A percentile compares a stretch with the other conserved stretches of the same genome.
Evolutionary conservation across 2,888 invertebrate species (phyloP).

Genomic region (Drosophila dives): DNA sequence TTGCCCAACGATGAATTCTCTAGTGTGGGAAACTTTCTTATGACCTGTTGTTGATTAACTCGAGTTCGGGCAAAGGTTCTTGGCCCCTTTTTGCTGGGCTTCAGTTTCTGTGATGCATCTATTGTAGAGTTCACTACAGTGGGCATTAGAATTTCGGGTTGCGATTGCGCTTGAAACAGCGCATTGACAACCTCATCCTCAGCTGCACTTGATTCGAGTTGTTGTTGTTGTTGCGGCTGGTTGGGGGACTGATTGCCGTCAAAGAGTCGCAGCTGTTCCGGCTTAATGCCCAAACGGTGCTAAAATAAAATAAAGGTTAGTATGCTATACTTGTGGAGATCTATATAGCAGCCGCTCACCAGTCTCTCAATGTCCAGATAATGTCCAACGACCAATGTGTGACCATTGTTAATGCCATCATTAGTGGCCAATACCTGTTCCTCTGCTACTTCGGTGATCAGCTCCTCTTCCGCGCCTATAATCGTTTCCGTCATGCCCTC

Average conservation of each 20-base stretch:
- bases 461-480: conserved; percentile 72
- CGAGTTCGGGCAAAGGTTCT: conserved; percentile 3
- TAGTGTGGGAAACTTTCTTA: background rate
- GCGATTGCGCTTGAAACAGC: background rate
- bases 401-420: conserved; percentile 42
- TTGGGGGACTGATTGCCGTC: background rate
- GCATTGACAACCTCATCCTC: conserved; percentile 7
- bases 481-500: conserved; percentile 61
- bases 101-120: background rate
- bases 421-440: conserved; percentile 36
- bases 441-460: conserved; percentile 34
- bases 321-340: background rate
- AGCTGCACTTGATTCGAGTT: background rate
- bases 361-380: conserved; percentile 2
- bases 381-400: conserved; percentile 19
- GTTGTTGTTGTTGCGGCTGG: background rate
- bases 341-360: conserved; percentile 23
- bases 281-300: conserved; percentile 3
- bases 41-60: conserved; percentile 3
- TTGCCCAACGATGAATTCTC: background rate
- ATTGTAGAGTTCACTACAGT: background rate
- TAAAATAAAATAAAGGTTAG: background rate
- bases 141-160: background rate
- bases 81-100: conserved; percentile 3
- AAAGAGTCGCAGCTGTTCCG: conserved; percentile 1